Base-by-base conservation (phyloP, 2,797 vertebrate species). In the Eurystomus glaucurus region DNA sequence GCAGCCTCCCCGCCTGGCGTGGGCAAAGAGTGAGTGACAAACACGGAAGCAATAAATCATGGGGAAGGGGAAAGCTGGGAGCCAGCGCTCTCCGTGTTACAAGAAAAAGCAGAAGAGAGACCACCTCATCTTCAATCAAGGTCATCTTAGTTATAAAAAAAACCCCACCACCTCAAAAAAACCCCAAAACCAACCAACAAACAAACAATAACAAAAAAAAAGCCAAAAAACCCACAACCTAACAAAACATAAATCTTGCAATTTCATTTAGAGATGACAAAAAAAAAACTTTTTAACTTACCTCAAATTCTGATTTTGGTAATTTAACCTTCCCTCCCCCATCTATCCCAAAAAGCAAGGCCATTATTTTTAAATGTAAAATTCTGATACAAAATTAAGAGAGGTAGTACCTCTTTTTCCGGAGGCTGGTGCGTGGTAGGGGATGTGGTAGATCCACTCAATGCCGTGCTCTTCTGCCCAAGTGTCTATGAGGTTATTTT, bases 31-130 rank as follows among this genome's bases (percentile, higher is more conserved):
- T 15, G 26, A n/a, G 21, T 2, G 3, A 29, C 50, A 14, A 52
- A 31, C 18, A 26, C 37, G 3, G 23, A 55, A 20, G 16, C 1
- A 4, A 2, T 9, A 9, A 37, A 9, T 2, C 12, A 1, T 21
- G 2, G 68, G 11, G 5, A 21, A 48, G 3, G 6, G 41, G 43
- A 7, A 39, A 60, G 39, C 18, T 6, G 22, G 9, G 26, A 62
- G n/a, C 26, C 1, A 0, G 11, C 2, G 46, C 6, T 65, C 4
- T 2, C 4, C 39, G 23, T 13, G 6, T 11, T 37, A 2, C 0
- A 16, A 25, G 10, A 16, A 48, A 43, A 16, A 23, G 26, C n/a
- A 11, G 31, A 33, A 13, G 5, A 33, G 39, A 62, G 74, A 29
- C 3, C 17, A 12, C 2, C 0, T 55, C 1, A 0, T 19, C 13